Conservation (phyloP, 2,113 vertebrate species). For the Albula glossodonta region DNA sequence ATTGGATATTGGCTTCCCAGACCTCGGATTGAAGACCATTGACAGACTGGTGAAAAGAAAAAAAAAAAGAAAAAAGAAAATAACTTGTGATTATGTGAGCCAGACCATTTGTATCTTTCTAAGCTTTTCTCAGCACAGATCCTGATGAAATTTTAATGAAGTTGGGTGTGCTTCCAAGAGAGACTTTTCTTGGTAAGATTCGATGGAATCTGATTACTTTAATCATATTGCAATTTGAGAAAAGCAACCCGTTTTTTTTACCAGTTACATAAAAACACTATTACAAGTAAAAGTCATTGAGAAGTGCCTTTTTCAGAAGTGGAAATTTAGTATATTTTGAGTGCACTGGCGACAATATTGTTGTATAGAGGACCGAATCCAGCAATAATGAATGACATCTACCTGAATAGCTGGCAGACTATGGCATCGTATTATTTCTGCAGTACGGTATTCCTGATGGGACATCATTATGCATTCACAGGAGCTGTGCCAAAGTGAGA, state of each 20-base stretch:
- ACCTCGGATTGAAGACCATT: not conserved
- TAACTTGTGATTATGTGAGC: constrained; percentile 1
- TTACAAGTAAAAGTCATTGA: not conserved
- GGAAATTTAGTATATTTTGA: not conserved
- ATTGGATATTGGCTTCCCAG: not conserved
- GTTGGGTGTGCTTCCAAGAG: not conserved
- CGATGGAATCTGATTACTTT: not conserved
- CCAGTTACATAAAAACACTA: not conserved
- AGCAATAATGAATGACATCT: too few relatives aligned
- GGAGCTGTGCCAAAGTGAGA: too few relatives aligned
- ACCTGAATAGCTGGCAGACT: too few relatives aligned
- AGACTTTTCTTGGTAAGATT: not conserved
- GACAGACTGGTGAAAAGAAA: not conserved
- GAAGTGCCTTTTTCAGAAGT: not conserved
- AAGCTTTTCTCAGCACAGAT: not conserved
- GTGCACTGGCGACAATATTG: too few relatives aligned
- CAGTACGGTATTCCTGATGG: too few relatives aligned
- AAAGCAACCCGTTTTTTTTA: not conserved
- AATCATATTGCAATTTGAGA: not conserved
- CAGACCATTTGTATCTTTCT: not conserved
- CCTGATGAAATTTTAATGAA: not conserved
- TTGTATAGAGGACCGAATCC: too few relatives aligned
- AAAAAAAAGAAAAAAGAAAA: not conserved
- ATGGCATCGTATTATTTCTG: too few relatives aligned
- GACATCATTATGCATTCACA: too few relatives aligned